A percentile compares a stretch with the other conserved stretches of the same genome.
phyloP scores from a whole-genome alignment of 2,888 invertebrate species.

The Perizoma affinitatum region DNA sequence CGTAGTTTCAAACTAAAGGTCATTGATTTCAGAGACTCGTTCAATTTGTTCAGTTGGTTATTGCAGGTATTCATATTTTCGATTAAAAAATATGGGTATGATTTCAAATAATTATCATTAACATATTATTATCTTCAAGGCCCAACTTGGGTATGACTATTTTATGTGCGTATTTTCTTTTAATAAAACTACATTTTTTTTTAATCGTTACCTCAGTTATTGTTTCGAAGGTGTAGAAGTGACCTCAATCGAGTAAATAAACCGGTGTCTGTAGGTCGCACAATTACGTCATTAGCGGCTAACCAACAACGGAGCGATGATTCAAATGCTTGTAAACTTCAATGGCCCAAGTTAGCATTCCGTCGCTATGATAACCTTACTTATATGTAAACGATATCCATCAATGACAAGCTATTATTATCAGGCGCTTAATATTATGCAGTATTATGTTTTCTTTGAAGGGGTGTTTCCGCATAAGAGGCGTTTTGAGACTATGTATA shows the following conservation, averaged over 20 bases:
- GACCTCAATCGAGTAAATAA: conserved; percentile 43
- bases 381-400: conserved; percentile 46
- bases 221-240: conserved; percentile 18
- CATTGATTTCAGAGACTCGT: not conserved
- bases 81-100: no score
- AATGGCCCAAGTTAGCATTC: conserved; percentile 55
- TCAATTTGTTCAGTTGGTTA: not conserved
- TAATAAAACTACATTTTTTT: no score
- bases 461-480: not conserved
- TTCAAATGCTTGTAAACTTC: conserved; percentile 50
- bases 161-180: no score
- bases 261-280: conserved; percentile 68
- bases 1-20: not conserved
- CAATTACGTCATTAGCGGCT: conserved; percentile 67
- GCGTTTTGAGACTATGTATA: no score
- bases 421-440: conserved; percentile 1
- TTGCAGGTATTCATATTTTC: no score
- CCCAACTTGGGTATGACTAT: no score
- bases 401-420: conserved; percentile 15
- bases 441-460: not conserved
- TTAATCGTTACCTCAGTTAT: no score
- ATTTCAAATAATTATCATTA: no score
- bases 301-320: conserved; percentile 53
- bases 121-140: no score
- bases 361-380: conserved; percentile 50